Conservation (phyloP, 1,140 invertebrate species). For the Bombus vancouverensis region DNA sequence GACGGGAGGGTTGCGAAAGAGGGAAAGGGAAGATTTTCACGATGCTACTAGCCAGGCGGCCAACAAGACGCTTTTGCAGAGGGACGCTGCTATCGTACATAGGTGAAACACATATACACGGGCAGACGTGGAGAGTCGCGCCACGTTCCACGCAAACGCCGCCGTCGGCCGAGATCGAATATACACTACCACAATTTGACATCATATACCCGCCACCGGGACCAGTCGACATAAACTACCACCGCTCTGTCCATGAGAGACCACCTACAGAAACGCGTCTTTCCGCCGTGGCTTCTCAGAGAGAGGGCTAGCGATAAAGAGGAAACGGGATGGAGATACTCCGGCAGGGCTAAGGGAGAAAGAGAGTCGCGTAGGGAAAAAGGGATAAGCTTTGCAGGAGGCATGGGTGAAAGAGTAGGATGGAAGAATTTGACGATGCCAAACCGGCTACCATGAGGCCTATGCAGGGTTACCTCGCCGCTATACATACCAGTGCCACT, state of each 20-base stretch:
- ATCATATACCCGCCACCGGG: constrained; percentile 43
- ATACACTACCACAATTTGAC: constrained; percentile 50
- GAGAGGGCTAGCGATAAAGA: not conserved
- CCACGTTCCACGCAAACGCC: constrained; percentile 13
- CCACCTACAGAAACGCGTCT: constrained; percentile 52
- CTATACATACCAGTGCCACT: constrained; percentile 34
- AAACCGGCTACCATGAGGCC: constrained; percentile 49
- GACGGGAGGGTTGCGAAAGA: constrained; percentile 12
- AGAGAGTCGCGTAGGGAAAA: constrained; percentile 8
- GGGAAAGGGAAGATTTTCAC: constrained; percentile 47
- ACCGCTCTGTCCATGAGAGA: constrained; percentile 44
- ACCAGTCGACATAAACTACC: constrained; percentile 49
- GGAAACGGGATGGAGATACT: not conserved
- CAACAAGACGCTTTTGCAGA: constrained; percentile 71
- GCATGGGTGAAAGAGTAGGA: constrained; percentile 24
- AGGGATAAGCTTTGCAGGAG: constrained; percentile 7
- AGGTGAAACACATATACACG: not conserved
- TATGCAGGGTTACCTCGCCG: constrained; percentile 35
- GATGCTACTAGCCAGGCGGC: constrained; percentile 63
- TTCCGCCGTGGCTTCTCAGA: constrained; percentile 7
- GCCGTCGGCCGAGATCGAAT: constrained; percentile 30
- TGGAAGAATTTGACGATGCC: constrained; percentile 53
- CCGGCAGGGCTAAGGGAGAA: too few relatives aligned
- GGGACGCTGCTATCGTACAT: constrained; percentile 34
- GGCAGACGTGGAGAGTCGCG: not conserved